Percentiles rank a stretch among this genome's conserved stretches.
Conservation (phyloP, 2,888 invertebrate species). For the Pterostichus madidus region DNA sequence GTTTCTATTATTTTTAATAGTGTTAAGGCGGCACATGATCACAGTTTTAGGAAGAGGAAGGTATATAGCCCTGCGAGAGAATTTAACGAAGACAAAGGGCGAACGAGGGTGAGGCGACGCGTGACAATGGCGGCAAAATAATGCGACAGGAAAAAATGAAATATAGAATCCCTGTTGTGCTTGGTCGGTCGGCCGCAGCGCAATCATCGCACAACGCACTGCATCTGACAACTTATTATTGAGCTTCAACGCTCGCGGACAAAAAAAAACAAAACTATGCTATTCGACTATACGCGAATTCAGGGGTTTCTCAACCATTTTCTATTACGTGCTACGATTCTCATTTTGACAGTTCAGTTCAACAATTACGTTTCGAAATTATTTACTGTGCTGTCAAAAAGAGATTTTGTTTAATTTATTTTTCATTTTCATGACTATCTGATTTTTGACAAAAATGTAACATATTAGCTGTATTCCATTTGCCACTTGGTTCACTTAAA, state of each 20-base stretch:
- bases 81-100: conserved; percentile 64
- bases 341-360: too few relatives aligned
- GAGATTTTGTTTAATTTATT: too few relatives aligned
- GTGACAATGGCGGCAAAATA: conserved; percentile 67
- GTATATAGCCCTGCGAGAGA: background rate
- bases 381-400: too few relatives aligned
- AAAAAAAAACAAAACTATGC: conserved; percentile 62
- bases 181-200: conserved; percentile 61
- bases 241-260: conserved; percentile 70
- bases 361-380: too few relatives aligned
- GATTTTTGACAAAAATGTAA: too few relatives aligned
- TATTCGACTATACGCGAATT: conserved; percentile 14
- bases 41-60: background rate
- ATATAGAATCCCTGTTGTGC: conserved; percentile 67
- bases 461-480: too few relatives aligned
- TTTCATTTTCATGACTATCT: too few relatives aligned
- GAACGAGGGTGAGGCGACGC: conserved; percentile 17
- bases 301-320: conserved; percentile 53
- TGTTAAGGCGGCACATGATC: background rate
- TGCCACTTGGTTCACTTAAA: too few relatives aligned
- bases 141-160: conserved; percentile 66
- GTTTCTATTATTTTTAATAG: too few relatives aligned
- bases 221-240: conserved; percentile 73
- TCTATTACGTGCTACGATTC: background rate
- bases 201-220: conserved; percentile 68